phyloP scores from a whole-genome alignment of 2,888 invertebrate genomes.

The Diplazon laetatorius region DNA sequence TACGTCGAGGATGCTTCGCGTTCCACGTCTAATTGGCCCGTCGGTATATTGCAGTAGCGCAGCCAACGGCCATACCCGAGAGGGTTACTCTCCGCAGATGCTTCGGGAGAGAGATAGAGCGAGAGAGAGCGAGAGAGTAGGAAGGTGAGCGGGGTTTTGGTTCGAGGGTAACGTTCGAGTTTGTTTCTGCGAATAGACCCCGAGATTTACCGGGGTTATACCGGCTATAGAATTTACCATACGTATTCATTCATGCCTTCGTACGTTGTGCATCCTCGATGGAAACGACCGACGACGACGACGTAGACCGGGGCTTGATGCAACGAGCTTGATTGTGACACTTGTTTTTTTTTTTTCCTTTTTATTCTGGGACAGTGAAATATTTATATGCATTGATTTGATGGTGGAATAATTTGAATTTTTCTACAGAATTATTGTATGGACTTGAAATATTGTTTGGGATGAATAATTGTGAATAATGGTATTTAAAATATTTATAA shows the following conservation, averaged over 20 bases:
- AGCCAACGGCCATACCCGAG: constrained; percentile 29
- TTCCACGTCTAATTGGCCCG: constrained; percentile 70
- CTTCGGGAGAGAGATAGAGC: background rate
- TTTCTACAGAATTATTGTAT: too few relatives aligned
- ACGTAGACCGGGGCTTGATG: background rate
- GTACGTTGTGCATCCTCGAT: background rate
- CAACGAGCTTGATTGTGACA: background rate
- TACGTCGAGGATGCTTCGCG: constrained; percentile 69
- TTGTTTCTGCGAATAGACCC: background rate
- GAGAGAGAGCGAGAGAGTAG: background rate
- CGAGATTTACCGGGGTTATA: background rate
- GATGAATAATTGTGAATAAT: too few relatives aligned
- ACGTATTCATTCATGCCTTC: background rate
- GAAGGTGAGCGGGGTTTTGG: too few relatives aligned
- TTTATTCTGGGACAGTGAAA: background rate
- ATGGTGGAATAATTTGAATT: too few relatives aligned
- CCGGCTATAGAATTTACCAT: background rate
- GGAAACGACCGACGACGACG: too few relatives aligned
- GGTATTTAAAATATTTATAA: too few relatives aligned
- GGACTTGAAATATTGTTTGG: too few relatives aligned
- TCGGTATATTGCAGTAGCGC: constrained; percentile 35
- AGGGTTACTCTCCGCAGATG: constrained; percentile 12
- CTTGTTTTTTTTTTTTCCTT: background rate
- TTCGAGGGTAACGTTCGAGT: background rate
- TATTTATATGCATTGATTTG: too few relatives aligned